These are phyloP conservation scores for Ormia ochracea DNA, from an alignment of 2,888 invertebrate genomes.

Conservation along the genomic window DNA sequence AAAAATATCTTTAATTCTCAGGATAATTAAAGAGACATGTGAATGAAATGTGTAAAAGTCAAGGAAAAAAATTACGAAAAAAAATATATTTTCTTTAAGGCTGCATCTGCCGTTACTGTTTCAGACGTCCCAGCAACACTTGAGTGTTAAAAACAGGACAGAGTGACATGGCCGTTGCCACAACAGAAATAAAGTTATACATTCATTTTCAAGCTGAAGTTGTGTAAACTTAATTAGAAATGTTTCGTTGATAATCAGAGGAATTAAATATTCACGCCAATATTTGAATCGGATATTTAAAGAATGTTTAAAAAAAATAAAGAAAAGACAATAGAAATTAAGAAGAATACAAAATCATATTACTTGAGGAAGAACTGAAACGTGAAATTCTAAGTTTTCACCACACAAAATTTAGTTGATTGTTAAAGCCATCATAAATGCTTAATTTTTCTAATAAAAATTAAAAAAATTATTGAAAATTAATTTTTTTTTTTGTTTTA, in stretches of 20 bases:
- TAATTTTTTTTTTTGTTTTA: no score
- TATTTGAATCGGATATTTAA: no score
- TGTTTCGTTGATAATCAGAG: not conserved
- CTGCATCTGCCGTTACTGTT: slow-evolving; percentile 22
- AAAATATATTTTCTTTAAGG: not conserved
- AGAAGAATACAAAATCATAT: no score
- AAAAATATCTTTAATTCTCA: slow-evolving; percentile 25
- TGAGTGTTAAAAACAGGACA: slow-evolving; percentile 29
- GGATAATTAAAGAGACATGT: slow-evolving; percentile 59
- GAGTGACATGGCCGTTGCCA: slow-evolving; percentile 30
- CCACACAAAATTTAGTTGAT: no score
- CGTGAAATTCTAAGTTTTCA: no score
- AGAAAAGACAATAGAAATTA: no score
- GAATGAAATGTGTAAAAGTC: slow-evolving; percentile 37
- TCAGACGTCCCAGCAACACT: not conserved
- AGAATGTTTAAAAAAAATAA: no score
- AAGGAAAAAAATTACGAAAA: not conserved
- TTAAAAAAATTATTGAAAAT: no score
- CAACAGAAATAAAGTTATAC: slow-evolving; percentile 18
- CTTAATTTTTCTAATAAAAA: no score
- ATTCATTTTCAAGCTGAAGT: slow-evolving; percentile 45
- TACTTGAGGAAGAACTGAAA: no score
- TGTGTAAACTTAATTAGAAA: slow-evolving; percentile 59
- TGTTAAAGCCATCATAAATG: no score
- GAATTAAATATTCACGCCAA: no score